Evolutionary conservation across 2,888 invertebrate species (phyloP), one percentile per base, ranked within the genome.

Genomic region (Apoderus coryli): DNA sequence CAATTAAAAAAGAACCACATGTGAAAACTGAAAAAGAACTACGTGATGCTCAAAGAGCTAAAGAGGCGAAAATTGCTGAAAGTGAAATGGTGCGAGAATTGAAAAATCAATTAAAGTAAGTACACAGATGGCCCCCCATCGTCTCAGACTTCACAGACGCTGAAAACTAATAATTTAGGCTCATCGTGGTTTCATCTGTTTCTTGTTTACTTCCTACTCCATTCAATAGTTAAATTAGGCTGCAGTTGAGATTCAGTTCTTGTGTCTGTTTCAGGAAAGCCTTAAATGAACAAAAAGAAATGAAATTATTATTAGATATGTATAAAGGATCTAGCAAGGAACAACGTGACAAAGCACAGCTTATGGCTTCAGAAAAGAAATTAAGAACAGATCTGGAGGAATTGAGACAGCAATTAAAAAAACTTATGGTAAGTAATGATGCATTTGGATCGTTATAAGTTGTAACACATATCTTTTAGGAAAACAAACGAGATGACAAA

Each of bases 291-390:
- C 88, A 90, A 58, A 88, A 89, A 48, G 95, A 95, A 57, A 71
- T 93, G 73, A 93, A 93, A 54, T 61, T 95, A 0, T 59, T 95
- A 7, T 63, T 93, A 38, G 93, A 95, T 56, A 92, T 92, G 88
- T 92, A 93, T 63, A 95, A 93, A 62, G 86, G 89, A n/a, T 86
- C 86, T 5, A 81, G 89, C 34, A 95, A 93, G 56, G 95, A 95
- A 51, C 89, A 90, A 54, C 67, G 93, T 4, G 93, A 95, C 55
- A 93, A 93, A 61, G 92, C 89, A 24, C 88, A 89, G 60, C 65
- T 93, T 33, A 90, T 93, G 92, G 88, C 90, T 1, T 80, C 84
- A 1, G 93, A 95, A 59, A 77, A 90, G 48, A 90, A 90, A 61
- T 72, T 82, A 2, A 61, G 89, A 14, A 80, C 81, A 31, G 93